phyloP scores from a whole-genome alignment of 1,140 invertebrate genomes.

The Drosophila virilis region DNA sequence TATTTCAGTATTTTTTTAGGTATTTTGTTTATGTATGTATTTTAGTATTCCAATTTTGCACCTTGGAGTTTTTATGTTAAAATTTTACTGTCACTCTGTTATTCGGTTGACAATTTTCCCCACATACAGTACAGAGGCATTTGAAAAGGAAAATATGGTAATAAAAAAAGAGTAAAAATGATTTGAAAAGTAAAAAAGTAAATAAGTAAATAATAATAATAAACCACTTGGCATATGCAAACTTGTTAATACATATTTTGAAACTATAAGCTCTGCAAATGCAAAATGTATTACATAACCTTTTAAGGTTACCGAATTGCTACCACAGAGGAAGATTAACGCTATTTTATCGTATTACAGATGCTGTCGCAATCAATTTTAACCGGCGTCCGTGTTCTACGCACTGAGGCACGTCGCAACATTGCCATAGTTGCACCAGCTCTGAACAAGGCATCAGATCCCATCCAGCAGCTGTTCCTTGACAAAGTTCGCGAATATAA shows the following conservation, averaged over 20 bases:
- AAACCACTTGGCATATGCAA: too few relatives aligned
- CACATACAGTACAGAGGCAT: constrained; percentile 36
- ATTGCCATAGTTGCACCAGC: constrained; percentile 88
- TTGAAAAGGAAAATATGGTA: constrained; percentile 61
- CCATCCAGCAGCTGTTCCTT: constrained; percentile 96
- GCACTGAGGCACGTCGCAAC: constrained; percentile 85
- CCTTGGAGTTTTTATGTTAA: constrained; percentile 9
- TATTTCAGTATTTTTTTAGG: background rate
- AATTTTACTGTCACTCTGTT: constrained; percentile 16
- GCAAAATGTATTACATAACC: constrained; percentile 72
- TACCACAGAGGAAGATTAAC: background rate
- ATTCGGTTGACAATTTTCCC: constrained; percentile 46
- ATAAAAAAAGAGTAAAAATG: constrained; percentile 10
- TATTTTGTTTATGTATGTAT: background rate
- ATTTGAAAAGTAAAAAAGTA: too few relatives aligned
- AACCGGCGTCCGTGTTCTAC: constrained; percentile 67
- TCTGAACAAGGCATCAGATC: constrained; percentile 91
- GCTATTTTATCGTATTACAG: constrained; percentile 56
- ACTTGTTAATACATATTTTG: too few relatives aligned
- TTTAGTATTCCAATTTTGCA: background rate
- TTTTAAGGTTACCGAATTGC: constrained; percentile 76
- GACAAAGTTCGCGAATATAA: constrained; percentile 97
- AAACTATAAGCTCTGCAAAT: constrained; percentile 4
- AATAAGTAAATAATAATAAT: background rate
- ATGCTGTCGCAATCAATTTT: constrained; percentile 82